Percentiles rank a stretch among this genome's conserved stretches.
phyloP scores from a whole-genome alignment of 2,888 invertebrate species.

The Habroteleia sp. region DNA sequence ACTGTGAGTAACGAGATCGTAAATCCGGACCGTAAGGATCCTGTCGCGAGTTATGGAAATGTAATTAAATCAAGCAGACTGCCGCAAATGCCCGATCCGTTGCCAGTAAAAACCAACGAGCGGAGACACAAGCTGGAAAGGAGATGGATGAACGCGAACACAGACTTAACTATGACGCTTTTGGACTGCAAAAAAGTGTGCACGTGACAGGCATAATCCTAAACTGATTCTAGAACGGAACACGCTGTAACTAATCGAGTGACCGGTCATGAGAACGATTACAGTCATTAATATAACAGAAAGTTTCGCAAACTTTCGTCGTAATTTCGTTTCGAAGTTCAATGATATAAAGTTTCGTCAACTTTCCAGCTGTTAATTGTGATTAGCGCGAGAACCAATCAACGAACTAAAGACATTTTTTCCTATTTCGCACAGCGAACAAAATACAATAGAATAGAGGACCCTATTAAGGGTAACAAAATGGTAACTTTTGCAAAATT shows the following conservation, averaged over 20 bases:
- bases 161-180: neutral
- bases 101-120: slow-evolving; percentile 30
- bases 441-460: no score
- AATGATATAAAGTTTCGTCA: slow-evolving; percentile 15
- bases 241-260: slow-evolving; percentile 30
- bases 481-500: no score
- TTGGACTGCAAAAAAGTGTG: slow-evolving; percentile 6
- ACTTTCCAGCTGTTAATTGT: slow-evolving; percentile 18
- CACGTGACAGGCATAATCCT: slow-evolving; percentile 46
- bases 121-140: slow-evolving; percentile 1
- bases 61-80: slow-evolving; percentile 42
- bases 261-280: slow-evolving; percentile 27
- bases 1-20: slow-evolving; percentile 50
- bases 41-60: slow-evolving; percentile 43
- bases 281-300: slow-evolving; percentile 32
- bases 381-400: no score
- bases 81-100: slow-evolving; percentile 26
- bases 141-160: slow-evolving; percentile 17
- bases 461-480: no score
- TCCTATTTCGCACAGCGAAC: no score
- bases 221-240: slow-evolving; percentile 7
- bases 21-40: slow-evolving; percentile 23
- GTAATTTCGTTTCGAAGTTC: slow-evolving; percentile 12
- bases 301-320: slow-evolving; percentile 22
- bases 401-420: no score